These are phyloP conservation scores for Euleptes europaea DNA, from an alignment of 2,113 vertebrate genomes.

Conservation along the genomic window DNA sequence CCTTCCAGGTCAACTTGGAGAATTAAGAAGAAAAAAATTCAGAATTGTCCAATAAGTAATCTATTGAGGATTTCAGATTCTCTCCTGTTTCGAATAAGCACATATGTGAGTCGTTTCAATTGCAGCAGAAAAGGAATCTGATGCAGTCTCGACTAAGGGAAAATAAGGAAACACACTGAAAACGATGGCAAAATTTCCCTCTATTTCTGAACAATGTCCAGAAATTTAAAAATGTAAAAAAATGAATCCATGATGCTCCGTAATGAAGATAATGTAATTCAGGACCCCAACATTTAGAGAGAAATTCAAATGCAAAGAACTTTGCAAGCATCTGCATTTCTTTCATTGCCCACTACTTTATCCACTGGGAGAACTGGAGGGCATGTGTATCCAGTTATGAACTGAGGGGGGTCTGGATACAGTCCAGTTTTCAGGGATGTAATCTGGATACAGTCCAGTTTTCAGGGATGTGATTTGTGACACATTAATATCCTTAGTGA, in stretches of 20 bases:
- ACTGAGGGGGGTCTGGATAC: background rate
- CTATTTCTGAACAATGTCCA: background rate
- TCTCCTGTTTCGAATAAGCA: background rate
- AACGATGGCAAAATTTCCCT: background rate
- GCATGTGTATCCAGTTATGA: too few relatives aligned
- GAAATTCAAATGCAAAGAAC: too few relatives aligned
- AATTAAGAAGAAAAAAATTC: background rate
- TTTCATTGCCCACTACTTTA: background rate
- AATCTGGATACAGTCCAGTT: background rate
- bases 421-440: background rate
- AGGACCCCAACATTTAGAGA: too few relatives aligned
- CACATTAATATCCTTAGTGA: background rate
- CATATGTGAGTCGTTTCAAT: background rate
- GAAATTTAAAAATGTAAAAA: background rate
- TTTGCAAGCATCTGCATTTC: background rate
- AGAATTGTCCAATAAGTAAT: background rate
- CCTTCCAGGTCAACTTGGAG: background rate
- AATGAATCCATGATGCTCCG: background rate
- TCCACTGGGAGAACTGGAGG: background rate
- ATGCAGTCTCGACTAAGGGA: background rate
- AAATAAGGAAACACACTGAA: background rate
- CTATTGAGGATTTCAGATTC: background rate
- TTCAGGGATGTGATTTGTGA: background rate
- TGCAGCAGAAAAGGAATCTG: background rate
- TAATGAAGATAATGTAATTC: background rate